Conservation (phyloP, 2,888 invertebrate species). For the Linnaemya vulpina region DNA sequence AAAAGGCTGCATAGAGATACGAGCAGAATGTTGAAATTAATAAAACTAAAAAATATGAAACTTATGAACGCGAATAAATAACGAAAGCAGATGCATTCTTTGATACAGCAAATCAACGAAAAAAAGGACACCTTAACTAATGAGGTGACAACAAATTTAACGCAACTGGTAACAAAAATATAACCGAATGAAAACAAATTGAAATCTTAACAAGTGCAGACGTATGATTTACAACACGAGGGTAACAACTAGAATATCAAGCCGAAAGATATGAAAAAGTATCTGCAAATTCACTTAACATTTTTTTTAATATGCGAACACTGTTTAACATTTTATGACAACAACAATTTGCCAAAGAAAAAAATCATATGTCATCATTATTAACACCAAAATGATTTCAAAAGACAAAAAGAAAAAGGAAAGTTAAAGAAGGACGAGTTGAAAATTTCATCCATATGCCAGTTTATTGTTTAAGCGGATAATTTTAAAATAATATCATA, state of each 20-base stretch:
- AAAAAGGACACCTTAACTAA: conserved; percentile 77
- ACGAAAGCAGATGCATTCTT: conserved; percentile 73
- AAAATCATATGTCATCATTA: conserved; percentile 83
- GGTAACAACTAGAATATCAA: conserved; percentile 51
- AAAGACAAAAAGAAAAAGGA: conserved; percentile 73
- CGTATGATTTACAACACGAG: conserved; percentile 29
- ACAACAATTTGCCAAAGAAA: conserved; percentile 78
- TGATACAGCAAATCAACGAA: conserved; percentile 54
- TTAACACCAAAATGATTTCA: conserved; percentile 83
- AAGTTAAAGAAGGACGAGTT: background rate
- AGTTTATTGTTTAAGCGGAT: conserved; percentile 78
- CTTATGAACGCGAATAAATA: conserved; percentile 36
- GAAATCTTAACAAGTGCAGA: conserved; percentile 62
- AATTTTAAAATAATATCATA: conserved; percentile 82
- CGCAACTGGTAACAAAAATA: conserved; percentile 76
- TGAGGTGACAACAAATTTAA: conserved; percentile 81
- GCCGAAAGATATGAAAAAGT: conserved; percentile 77
- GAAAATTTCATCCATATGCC: conserved; percentile 81
- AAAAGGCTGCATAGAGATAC: background rate
- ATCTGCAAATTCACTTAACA: conserved; percentile 79
- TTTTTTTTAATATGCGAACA: conserved; percentile 62
- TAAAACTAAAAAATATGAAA: conserved; percentile 56
- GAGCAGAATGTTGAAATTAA: conserved; percentile 37
- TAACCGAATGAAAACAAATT: background rate
- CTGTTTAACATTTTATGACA: conserved; percentile 69